A percentile compares a stretch with the other conserved stretches of the same genome.
These are phyloP conservation scores for Chamaetylas fuelleborni DNA, from an alignment of 2,113 vertebrate species.

Conservation along the genomic window DNA sequence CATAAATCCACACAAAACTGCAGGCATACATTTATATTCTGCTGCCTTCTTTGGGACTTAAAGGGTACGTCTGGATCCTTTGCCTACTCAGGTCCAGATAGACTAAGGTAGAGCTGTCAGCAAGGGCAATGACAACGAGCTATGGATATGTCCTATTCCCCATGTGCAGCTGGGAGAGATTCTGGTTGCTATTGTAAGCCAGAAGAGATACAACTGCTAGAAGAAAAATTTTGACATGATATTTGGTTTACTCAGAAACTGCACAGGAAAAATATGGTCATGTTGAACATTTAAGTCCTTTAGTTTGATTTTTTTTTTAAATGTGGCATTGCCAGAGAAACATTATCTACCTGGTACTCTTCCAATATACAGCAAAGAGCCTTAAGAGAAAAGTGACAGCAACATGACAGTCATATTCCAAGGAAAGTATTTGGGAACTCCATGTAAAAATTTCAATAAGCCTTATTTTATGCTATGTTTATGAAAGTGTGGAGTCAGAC, in stretches of 20 bases:
- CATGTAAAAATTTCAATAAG: not conserved
- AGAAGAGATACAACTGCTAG: not conserved
- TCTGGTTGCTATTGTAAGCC: not conserved
- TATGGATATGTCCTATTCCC: not conserved
- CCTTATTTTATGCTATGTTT: not conserved
- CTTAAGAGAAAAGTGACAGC: not conserved
- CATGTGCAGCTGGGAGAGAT: rapidly evolving
- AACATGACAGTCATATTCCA: not conserved
- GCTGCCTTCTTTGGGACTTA: not conserved
- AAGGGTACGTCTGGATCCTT: not conserved
- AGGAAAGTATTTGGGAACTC: not conserved
- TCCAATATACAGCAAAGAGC: not conserved
- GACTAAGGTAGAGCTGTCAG: not conserved
- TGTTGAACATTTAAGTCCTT: not conserved
- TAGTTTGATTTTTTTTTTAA: not conserved
- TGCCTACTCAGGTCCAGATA: not conserved
- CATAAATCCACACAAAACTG: not conserved
- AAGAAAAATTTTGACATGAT: not conserved
- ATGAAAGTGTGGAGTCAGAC: not conserved
- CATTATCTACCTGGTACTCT: not conserved
- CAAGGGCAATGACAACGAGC: not conserved
- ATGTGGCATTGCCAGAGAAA: not conserved
- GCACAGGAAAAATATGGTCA: not conserved
- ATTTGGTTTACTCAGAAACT: not conserved
- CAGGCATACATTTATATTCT: not conserved